Base-by-base conservation (phyloP, 2,888 invertebrate genomes). In the Perithous albicinctus region DNA sequence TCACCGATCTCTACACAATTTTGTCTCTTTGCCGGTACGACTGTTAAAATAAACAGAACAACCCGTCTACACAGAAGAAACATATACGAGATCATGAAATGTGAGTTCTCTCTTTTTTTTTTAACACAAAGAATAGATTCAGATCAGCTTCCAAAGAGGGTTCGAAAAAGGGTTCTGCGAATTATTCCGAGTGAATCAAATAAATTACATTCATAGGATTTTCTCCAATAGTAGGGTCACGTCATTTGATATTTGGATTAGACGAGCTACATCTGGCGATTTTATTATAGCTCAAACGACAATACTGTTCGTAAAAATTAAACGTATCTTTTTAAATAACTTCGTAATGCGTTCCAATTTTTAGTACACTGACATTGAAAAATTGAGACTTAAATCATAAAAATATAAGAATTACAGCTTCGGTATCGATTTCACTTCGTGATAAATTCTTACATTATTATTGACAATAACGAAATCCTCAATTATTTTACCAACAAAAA, bases 181-280 rank as follows among this genome's bases (percentile, higher is more conserved):
- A 78, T 78, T 54, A 70, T 70, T 29, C 26, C 63, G 41, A 61
- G 26, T 35, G 41, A 70, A 78, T 78, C 38, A 48, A 61, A 76
- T 76, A 69, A 76, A 76, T 61, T 48, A 26, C n/a, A 61, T 26
- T 29, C 43, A 67, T 46, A 46, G 26, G n/a, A 48, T n/a, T 7
- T n/a, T 43, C 26, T 64, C 15, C 7, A 5, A 15, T 5, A 23
- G n/a, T 46, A 69, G 59, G 59, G 56, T 59, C 56, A 32, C 56
- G 43, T 67, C 56, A 48, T 69, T 48, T 76, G 12, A 38, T 41
- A 38, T 38, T 76, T 61, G 48, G 38, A 76, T 76, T 54, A 43
- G 66, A 43, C 41, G 43, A 67, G 15, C 26, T 46, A 59, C 75
- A 76, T 67, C 75, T 67, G 43, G 56, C 43, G 18, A 56, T 75